These are phyloP conservation scores for Tupaia tana DNA, from an alignment of 2,113 vertebrate genomes.

Conservation along the genomic window DNA sequence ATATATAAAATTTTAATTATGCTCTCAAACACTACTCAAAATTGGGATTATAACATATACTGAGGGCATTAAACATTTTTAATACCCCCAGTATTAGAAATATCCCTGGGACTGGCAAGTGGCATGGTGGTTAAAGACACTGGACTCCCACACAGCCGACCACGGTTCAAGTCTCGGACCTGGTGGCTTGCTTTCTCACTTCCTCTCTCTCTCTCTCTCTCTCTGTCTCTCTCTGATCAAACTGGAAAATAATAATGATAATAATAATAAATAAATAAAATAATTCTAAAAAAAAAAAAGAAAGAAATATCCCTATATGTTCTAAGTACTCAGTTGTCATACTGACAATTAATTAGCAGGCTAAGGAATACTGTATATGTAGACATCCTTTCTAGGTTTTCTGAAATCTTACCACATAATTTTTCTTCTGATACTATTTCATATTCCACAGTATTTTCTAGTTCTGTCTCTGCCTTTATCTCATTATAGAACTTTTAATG, in stretches of 20 bases:
- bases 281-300: too few relatives aligned
- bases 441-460: neutral
- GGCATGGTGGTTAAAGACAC: too few relatives aligned
- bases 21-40: slow-evolving; percentile 42
- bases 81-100: neutral
- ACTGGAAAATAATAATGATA: too few relatives aligned
- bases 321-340: neutral
- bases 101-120: too few relatives aligned
- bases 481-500: neutral
- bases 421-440: slow-evolving; percentile 1
- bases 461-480: neutral
- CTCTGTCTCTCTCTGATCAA: too few relatives aligned
- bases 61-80: slow-evolving; percentile 8
- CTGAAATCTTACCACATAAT: neutral
- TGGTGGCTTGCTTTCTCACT: too few relatives aligned
- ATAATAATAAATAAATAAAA: too few relatives aligned
- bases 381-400: neutral
- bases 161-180: too few relatives aligned
- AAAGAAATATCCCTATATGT: neutral
- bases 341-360: neutral
- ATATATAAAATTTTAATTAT: slow-evolving; percentile 47
- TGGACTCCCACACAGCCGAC: too few relatives aligned
- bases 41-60: slow-evolving; percentile 34
- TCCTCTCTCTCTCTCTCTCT: too few relatives aligned
- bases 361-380: neutral